These are phyloP conservation scores for Lordiphosa stackelbergi DNA, from an alignment of 1,140 invertebrate species.

Conservation along the genomic window DNA sequence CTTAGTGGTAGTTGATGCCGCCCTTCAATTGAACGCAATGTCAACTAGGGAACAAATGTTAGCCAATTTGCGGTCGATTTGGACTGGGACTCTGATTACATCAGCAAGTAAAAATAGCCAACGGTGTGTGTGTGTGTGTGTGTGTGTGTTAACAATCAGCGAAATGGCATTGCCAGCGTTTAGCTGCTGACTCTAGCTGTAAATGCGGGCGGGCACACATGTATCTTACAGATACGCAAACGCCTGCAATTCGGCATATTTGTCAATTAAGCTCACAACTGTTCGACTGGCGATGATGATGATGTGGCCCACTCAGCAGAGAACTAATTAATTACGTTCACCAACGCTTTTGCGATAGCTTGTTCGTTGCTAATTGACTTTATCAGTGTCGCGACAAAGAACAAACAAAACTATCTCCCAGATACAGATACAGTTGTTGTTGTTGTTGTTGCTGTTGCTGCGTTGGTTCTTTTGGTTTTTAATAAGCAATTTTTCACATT, in stretches of 20 bases:
- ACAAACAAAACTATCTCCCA: conserved; percentile 66
- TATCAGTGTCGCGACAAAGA: conserved; percentile 58
- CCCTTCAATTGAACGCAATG: too few species aligned
- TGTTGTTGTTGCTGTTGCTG: not conserved
- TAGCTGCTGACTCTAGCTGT: conserved; percentile 27
- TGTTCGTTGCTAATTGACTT: conserved; percentile 68
- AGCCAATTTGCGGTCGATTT: too few species aligned
- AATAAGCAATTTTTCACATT: conserved; percentile 15
- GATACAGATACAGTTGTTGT: conserved; percentile 16
- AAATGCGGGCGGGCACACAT: conserved; percentile 7
- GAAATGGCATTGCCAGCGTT: conserved; percentile 18
- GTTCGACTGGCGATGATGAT: not conserved
- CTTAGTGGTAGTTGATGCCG: too few species aligned
- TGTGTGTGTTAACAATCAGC: conserved; percentile 41
- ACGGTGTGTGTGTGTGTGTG: conserved; percentile 1
- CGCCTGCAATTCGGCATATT: conserved; percentile 1
- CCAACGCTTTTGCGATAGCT: conserved; percentile 41
- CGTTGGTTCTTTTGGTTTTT: conserved; percentile 4
- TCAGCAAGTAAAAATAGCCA: conserved; percentile 58
- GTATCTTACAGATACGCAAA: conserved; percentile 15
- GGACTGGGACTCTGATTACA: conserved; percentile 34
- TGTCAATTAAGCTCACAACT: conserved; percentile 6
- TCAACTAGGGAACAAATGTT: too few species aligned
- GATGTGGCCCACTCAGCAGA: conserved; percentile 5
- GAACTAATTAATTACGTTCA: conserved; percentile 62